These are phyloP conservation scores for Nemopilema nomurai DNA, from an alignment of 30 jellyfish, hydroid and myxozoan species.

Conservation along the genomic window DNA sequence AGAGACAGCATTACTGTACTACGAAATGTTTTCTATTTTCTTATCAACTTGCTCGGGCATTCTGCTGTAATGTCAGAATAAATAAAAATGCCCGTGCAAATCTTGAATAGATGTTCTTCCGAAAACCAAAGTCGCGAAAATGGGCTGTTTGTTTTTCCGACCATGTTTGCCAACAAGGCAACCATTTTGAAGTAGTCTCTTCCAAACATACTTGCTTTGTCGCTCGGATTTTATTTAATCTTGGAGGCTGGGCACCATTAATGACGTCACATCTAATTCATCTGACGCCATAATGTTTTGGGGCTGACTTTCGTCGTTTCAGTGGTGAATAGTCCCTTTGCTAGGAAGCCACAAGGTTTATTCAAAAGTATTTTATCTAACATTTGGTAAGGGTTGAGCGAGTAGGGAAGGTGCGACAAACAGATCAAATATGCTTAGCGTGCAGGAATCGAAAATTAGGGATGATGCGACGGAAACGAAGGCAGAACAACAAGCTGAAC, in stretches of 20 bases:
- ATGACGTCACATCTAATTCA: background rate
- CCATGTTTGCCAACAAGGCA: too few relatives aligned
- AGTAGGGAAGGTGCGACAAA: background rate
- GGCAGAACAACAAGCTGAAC: slow-evolving; percentile 73
- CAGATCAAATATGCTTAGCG: background rate
- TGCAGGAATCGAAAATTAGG: slow-evolving; percentile 9
- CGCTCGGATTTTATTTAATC: background rate
- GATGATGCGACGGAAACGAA: slow-evolving; percentile 32
- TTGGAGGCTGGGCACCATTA: background rate
- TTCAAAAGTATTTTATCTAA: background rate
- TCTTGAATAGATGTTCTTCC: too few relatives aligned
- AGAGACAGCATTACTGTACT: too few relatives aligned
- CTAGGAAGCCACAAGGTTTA: background rate
- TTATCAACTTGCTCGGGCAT: too few relatives aligned
- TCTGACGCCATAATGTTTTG: background rate
- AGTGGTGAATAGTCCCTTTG: background rate
- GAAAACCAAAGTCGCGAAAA: too few relatives aligned
- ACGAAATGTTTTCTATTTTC: too few relatives aligned
- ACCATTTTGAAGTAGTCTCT: too few relatives aligned
- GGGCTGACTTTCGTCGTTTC: background rate
- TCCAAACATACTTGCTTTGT: too few relatives aligned
- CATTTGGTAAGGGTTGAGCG: background rate
- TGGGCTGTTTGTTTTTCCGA: too few relatives aligned
- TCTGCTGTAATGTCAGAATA: too few relatives aligned
- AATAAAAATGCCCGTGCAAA: too few relatives aligned